Base-by-base conservation (phyloP, 2,797 vertebrate species). In the Gobio occitaniae region DNA sequence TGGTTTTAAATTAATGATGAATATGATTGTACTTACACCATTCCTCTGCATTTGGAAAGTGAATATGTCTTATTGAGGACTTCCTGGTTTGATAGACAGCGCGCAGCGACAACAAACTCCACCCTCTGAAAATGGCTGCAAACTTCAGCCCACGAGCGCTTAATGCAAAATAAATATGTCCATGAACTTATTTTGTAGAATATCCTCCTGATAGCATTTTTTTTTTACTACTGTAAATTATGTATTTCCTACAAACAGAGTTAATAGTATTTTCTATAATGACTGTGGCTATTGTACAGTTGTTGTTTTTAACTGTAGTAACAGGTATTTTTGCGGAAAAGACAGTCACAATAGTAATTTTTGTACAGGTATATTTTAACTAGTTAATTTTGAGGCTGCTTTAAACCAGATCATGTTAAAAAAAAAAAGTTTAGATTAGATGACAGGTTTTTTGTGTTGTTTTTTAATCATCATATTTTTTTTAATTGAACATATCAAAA, bases 1-100 rank as follows among this genome's bases (percentile, higher is more conserved):
- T 2, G 1, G 1, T 15, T 47, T 48, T 61, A 3, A 5, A 7
- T 29, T 15, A 1, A 15, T 32, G 16, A 80, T 25, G n/a, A 19
- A 29, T 47, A 47, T 19, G 65, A 69, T 6, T 9, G 10, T 1
- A 80, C 87, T 89, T 79, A 89, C 87, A 61, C 59, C 47, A 56
- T 80, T 78, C 52, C 59, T 48, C 44, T 17, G 36, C 66, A 32
- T 69, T 65, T 80, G 59, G 52, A 81, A 38, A 76, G 63, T 69
- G 19, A 77, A 82, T 19, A 70, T 66, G 54, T 75, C 56, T 76
- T 16, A 44, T 69, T 74, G 19, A 36, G 21, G 32, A 70, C 85
- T 89, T 89, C 87, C 87, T 87, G 85, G 68, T 87, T 44, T 86
- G 65, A 29, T 21, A 29, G 56, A 74, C 13, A 10, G 56, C n/a